Evolutionary conservation across 2,888 invertebrate genomes (phyloP), one percentile per base, ranked within the genome.

Genomic region (Agrilus cyanescens): DNA sequence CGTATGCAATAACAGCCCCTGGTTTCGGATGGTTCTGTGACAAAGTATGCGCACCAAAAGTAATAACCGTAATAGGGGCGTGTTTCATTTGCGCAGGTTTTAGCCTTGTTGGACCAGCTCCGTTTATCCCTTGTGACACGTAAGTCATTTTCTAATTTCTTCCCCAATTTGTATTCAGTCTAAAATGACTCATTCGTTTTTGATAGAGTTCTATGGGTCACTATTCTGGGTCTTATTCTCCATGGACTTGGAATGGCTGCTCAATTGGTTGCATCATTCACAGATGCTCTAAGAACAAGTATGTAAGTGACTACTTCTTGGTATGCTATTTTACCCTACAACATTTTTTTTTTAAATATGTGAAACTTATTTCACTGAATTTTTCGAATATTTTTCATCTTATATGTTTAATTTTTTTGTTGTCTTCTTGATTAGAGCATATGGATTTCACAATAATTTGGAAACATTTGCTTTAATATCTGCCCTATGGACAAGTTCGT

Each of bases 381-480:
- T n/a, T n/a, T n/a, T n/a, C n/a, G n/a, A n/a, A n/a, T n/a, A n/a
- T n/a, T n/a, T n/a, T n/a, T n/a, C n/a, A n/a, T n/a, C n/a, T n/a
- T n/a, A n/a, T n/a, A n/a, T n/a, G n/a, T n/a, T n/a, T n/a, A n/a
- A n/a, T n/a, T n/a, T n/a, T n/a, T n/a, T n/a, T n/a, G 8, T 42
- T 10, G 32, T 35, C 29, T 18, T 12, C 3, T 25, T 48, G 40
- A 37, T n/a, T 31, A 85, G 85, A 54, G 70, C 73, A 0, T 72
- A 77, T 51, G 86, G 86, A 2, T 80, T 89, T 51, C 82, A 86
- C 0, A 87, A 93, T 63, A 84, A 82, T 47, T 73, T 91, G 50
- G 85, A 88, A 58, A 93, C 93, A 0, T 91, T 88, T 58, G 91
- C 91, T 0, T 69, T 91, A 31, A 83, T 91, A 7, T 89, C 91